phyloP scores from a whole-genome alignment of 2,888 invertebrate genomes.

The Drosophila kuntzei region DNA sequence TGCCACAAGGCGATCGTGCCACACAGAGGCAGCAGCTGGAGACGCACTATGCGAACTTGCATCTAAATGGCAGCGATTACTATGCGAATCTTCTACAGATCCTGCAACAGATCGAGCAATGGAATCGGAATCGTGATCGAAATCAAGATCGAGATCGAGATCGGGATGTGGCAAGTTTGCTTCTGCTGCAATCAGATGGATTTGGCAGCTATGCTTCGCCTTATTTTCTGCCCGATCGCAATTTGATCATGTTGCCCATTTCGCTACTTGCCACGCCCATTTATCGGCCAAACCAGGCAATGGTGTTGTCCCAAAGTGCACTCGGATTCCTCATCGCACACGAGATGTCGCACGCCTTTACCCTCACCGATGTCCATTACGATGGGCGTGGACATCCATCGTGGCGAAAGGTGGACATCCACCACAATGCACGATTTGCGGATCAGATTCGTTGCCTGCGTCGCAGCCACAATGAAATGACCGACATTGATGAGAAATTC shows the following conservation, averaged over 20 bases:
- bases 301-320: slow-evolving; percentile 33
- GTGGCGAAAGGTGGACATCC: neutral
- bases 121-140: neutral
- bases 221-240: slow-evolving; percentile 38
- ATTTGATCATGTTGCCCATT: slow-evolving; percentile 46
- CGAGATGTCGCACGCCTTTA: slow-evolving; percentile 61
- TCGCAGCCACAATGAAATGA: neutral
- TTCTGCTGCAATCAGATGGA: slow-evolving; percentile 17
- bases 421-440: slow-evolving; percentile 3
- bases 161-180: neutral
- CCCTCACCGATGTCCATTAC: slow-evolving; percentile 17
- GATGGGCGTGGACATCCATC: slow-evolving; percentile 34
- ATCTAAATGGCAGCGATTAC: slow-evolving; percentile 48
- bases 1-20: slow-evolving; percentile 31
- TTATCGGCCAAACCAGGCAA: slow-evolving; percentile 33
- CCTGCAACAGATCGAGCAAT: slow-evolving; percentile 14
- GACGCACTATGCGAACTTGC: slow-evolving; percentile 32
- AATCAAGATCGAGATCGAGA: neutral
- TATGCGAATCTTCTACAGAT: slow-evolving; percentile 50
- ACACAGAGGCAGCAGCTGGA: slow-evolving; percentile 28
- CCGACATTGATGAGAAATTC: slow-evolving; percentile 52
- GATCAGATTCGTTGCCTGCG: slow-evolving; percentile 29
- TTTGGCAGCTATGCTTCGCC: slow-evolving; percentile 64
- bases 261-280: slow-evolving; percentile 48
- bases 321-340: slow-evolving; percentile 61